A percentile compares a stretch with the other conserved stretches of the same genome.
Evolutionary conservation across 2,888 invertebrate species (phyloP).

Genomic region (Theretra japonica): DNA sequence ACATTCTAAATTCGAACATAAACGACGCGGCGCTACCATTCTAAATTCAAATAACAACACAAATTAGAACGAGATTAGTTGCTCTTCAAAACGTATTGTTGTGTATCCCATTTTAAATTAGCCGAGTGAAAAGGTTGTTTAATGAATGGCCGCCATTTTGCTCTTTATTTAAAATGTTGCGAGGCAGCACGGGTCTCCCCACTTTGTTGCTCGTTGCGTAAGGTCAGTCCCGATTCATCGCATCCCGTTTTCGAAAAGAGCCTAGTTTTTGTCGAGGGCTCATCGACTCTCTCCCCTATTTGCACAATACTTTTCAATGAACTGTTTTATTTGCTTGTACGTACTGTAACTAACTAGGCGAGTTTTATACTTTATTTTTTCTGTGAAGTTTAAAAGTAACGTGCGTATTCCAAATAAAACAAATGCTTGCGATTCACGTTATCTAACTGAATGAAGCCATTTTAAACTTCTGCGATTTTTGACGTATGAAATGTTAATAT

Average conservation of each 20-base stretch:
- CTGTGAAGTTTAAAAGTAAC: neutral
- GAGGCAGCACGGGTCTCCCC: conserved; percentile 17
- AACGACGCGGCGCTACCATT: too few relatives aligned
- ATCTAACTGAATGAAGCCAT: neutral
- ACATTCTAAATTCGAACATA: neutral
- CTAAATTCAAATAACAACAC: neutral
- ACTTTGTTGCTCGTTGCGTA: conserved; percentile 49
- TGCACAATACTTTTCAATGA: conserved; percentile 78
- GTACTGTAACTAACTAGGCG: conserved; percentile 43
- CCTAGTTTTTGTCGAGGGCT: conserved; percentile 66
- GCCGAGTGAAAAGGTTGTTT: conserved; percentile 23
- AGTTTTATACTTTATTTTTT: conserved; percentile 29
- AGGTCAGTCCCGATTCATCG: conserved; percentile 59
- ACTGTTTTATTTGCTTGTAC: conserved; percentile 59
- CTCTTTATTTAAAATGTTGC: conserved; percentile 24
- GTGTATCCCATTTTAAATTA: conserved; percentile 20
- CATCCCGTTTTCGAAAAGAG: conserved; percentile 66
- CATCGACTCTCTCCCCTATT: conserved; percentile 65
- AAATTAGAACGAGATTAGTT: neutral
- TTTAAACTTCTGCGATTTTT: too few relatives aligned
- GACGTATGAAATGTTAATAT: too few relatives aligned
- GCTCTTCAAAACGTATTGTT: neutral
- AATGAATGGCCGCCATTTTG: conserved; percentile 26
- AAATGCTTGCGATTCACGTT: neutral
- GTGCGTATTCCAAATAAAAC: neutral